A percentile compares a stretch with the other conserved stretches of the same genome.
Evolutionary conservation across 2,797 vertebrate species (phyloP).

Genomic region (Columba guinea): DNA sequence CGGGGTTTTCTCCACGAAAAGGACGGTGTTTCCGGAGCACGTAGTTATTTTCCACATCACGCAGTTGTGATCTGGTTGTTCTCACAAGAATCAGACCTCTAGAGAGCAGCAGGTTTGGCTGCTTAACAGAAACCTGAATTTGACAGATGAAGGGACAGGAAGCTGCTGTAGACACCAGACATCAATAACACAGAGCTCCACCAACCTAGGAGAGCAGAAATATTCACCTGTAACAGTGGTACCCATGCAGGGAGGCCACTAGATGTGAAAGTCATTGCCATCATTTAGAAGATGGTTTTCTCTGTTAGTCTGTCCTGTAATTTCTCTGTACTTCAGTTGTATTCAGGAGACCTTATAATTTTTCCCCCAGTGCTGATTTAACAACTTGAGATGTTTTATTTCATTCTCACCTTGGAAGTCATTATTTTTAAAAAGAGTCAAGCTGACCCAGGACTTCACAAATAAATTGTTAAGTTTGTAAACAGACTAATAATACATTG

Average conservation of each 20-base stretch:
- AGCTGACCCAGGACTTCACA: not conserved
- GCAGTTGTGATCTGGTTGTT: not conserved
- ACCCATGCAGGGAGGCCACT: not conserved
- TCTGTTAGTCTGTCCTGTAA: not conserved
- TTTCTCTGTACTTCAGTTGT: not conserved
- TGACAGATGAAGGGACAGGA: not conserved
- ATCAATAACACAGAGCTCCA: not conserved
- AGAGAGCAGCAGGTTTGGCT: not conserved
- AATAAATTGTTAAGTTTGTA: not conserved
- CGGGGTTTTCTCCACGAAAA: not conserved
- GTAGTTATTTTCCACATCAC: not conserved
- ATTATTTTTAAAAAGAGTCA: not conserved
- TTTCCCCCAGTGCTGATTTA: not conserved
- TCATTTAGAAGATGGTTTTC: not conserved
- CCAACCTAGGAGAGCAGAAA: not conserved
- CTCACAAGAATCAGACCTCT: not conserved
- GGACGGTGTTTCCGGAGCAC: accelerated
- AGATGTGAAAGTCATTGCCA: not conserved
- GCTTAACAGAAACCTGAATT: not conserved
- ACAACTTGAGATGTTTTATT: not conserved
- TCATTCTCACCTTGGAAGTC: not conserved
- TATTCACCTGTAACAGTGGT: not conserved
- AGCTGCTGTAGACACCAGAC: not conserved
- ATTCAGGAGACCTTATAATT: not conserved
- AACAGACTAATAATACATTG: not conserved